These are phyloP conservation scores for Formica exsecta DNA, from an alignment of 1,140 invertebrate genomes.

Conservation along the genomic window DNA sequence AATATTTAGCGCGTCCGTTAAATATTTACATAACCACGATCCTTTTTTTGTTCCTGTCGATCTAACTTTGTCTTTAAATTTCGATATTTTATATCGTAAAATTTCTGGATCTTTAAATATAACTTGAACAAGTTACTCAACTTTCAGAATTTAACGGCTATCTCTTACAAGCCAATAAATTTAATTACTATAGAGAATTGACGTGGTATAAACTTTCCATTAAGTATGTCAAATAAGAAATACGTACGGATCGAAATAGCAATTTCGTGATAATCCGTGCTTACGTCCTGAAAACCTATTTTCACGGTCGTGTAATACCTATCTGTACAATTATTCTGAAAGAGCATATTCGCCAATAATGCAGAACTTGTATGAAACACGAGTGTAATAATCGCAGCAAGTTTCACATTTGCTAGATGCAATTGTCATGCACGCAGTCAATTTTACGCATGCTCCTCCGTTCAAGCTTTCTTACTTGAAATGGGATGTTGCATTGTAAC, in stretches of 20 bases:
- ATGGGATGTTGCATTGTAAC: constrained; percentile 61
- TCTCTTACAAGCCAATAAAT: constrained; percentile 23
- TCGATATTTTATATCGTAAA: constrained; percentile 4
- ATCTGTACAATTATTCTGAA: constrained; percentile 40
- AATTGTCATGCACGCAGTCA: constrained; percentile 62
- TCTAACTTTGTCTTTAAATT: not conserved
- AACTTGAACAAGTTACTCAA: constrained; percentile 29
- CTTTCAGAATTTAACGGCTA: constrained; percentile 27
- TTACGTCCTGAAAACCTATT: constrained; percentile 63
- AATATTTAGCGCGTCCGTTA: not conserved
- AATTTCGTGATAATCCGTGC: constrained; percentile 14
- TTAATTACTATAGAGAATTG: constrained; percentile 11
- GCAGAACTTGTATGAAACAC: constrained; percentile 32
- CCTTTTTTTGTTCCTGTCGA: constrained; percentile 11
- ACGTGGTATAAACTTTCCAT: constrained; percentile 15
- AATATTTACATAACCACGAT: constrained; percentile 36
- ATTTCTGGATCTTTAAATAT: not conserved
- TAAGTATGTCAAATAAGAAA: constrained; percentile 45
- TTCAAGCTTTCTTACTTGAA: constrained; percentile 53
- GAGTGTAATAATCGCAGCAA: constrained; percentile 50
- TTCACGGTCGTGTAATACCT: constrained; percentile 32
- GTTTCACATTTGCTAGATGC: constrained; percentile 69
- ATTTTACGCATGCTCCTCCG: constrained; percentile 57
- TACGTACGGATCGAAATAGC: constrained; percentile 19
- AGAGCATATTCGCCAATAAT: constrained; percentile 38